Evolutionary conservation across 2,113 vertebrate genomes (phyloP), one percentile per base, ranked within the genome.

Genomic region (Cebidichthys violaceus): DNA sequence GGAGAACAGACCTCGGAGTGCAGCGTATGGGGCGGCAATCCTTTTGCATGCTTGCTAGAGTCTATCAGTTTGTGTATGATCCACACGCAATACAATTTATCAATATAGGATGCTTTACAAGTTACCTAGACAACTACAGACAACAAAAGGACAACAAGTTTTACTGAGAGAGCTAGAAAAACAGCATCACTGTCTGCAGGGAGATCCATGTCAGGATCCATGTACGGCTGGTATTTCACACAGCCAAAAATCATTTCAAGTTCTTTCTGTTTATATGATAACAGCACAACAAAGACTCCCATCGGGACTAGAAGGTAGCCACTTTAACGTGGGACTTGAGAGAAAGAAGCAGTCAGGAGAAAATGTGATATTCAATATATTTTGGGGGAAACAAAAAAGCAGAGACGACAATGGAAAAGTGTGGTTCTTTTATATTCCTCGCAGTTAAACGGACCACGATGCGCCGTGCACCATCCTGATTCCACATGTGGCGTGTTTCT

Each of bases 401-500:
- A 66, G 70, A 86, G 37, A 82, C 66, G 80, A 81, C 81, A 87
- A 90, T 73, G 41, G 70, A 71, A 69, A 80, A 65, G 3, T 10
- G 82, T 27, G 77, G 74, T 84, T 80, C 54, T 74, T 82, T 67
- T 47, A 80, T 78, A 77, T 73, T 84, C 83, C 79, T 70, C 18
- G 27, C 88, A 69, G 81, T 82, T 77, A 80, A 75, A 62, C 29
- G 76, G 89, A 84, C 90, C 20, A 11, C 52, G 62, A 68, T 39
- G 78, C 78, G 70, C 64, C 60, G 13, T 82, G 75, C 61, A 77
- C 3, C 55, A 86, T 88, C 81, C 88, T 72, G 33, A 84, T 71
- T 87, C 82, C 76, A 90, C 79, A 88, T 85, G 88, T 90, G 79
- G 55, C 62, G 20, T 77, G 60, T 59, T 86, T 66, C 87, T 93